A percentile compares a stretch with the other conserved stretches of the same genome.
Conservation (phyloP, 2,113 vertebrate genomes). For the Pygoscelis antarcticus region DNA sequence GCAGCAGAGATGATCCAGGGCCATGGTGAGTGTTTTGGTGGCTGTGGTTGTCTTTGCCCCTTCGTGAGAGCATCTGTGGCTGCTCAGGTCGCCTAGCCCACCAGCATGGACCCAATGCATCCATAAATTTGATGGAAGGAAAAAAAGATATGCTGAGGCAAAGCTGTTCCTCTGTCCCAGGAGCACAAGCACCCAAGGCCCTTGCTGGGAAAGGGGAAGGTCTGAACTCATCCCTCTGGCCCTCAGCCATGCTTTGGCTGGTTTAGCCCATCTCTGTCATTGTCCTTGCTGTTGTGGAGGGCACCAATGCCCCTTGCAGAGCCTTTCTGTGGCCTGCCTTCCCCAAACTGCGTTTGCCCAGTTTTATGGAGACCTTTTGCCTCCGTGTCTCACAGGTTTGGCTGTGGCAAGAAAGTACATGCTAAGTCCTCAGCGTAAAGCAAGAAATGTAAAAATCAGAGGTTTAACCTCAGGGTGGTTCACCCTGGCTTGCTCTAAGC, state of each 20-base stretch:
- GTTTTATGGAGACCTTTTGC: background rate
- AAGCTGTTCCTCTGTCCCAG: background rate
- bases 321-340: background rate
- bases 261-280: background rate
- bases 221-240: background rate
- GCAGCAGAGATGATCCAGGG: background rate
- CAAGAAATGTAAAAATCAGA: background rate
- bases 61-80: background rate
- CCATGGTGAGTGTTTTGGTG: rapidly evolving
- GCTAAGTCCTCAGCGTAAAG: background rate
- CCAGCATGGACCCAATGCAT: rapidly evolving
- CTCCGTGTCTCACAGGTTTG: background rate
- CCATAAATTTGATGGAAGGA: background rate
- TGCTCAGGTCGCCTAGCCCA: background rate
- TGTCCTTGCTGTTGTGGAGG: background rate
- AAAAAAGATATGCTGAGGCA: background rate
- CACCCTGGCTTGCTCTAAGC: background rate
- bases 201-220: background rate
- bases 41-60: background rate
- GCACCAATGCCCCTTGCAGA: background rate
- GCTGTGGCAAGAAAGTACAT: rapidly evolving
- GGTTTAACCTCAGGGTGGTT: background rate
- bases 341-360: rapidly evolving
- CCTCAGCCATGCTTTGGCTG: background rate
- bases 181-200: background rate